Evolutionary conservation across 2,888 invertebrate genomes (phyloP), one percentile per base, ranked within the genome.

Genomic region (Calephelis perditalis): DNA sequence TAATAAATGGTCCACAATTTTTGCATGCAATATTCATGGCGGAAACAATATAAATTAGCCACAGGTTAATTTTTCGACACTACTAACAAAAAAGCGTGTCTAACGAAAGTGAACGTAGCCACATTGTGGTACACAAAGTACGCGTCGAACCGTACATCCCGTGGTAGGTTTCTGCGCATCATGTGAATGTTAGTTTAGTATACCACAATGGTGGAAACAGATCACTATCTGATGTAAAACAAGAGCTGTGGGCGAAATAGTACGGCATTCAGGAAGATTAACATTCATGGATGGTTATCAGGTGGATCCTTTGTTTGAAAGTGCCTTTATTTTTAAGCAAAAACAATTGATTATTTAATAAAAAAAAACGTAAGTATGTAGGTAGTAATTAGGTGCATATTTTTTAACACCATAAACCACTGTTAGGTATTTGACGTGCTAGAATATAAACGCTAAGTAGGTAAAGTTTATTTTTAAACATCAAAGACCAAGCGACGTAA

Each of bases 121-220:
- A 70, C 26, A 47, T 57, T 61, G 66, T 70, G 10, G 35, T 52
- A 72, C 67, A 88, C 86, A 89, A 87, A 81, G 81, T 64, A 76
- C 73, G 82, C 87, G 81, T 75, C 82, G 74, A 73, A 87, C 74
- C 89, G 79, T 84, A 71, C 65, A 77, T 90, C 89, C 89, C 79
- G 77, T 75, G 68, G 72, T 74, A 79, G 75, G 65, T 67, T 63
- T 66, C 58, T 65, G 69, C 63, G 56, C 63, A 66, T 35, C 26
- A 59, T 49, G 35, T 54, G 58, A 9, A 40, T 56, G 15, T 37
- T 56, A 44, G 37, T 15, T 40, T 7, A 7, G 37, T 56, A 9
- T 12, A 44, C 43, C 43, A 26, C 56, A 56, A 56, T 52, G 35
- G 52, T 52, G 52, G 11, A 6, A 52, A 52, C 52, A 11, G 52